phyloP scores from a whole-genome alignment of 1,140 invertebrate species.

The Caerostris extrusa region DNA sequence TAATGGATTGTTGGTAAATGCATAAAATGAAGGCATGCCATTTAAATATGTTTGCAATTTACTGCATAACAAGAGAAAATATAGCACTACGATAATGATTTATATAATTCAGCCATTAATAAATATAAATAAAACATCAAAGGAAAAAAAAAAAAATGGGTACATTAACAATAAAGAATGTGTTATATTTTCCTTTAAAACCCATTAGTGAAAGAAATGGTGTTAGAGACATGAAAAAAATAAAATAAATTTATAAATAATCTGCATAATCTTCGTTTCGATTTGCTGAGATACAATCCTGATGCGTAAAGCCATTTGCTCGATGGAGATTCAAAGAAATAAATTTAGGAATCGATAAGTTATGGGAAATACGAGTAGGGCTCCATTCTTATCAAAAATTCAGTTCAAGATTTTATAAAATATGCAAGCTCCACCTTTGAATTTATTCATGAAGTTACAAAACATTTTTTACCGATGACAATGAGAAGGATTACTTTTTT shows the following conservation, averaged over 20 bases:
- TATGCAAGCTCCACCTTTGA: conserved; percentile 47
- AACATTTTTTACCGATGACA: conserved; percentile 54
- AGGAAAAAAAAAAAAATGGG: too few species aligned
- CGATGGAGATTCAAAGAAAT: conserved; percentile 16
- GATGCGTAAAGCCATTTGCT: conserved; percentile 30
- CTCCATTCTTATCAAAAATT: conserved; percentile 60
- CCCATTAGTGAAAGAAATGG: conserved; percentile 18
- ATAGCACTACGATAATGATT: too few species aligned
- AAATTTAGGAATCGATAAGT: conserved; percentile 63
- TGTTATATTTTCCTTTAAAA: not conserved
- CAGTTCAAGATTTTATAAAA: conserved; percentile 70
- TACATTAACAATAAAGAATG: not conserved
- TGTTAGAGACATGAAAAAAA: not conserved
- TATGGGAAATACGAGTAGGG: not conserved
- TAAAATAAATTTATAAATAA: conserved; percentile 55
- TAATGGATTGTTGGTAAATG: too few species aligned
- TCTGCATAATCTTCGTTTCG: conserved; percentile 49
- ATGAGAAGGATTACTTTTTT: conserved; percentile 26
- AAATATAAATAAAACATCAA: too few species aligned
- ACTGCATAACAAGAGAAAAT: too few species aligned
- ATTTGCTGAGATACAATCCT: conserved; percentile 27
- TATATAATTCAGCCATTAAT: too few species aligned
- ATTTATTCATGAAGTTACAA: conserved; percentile 67
- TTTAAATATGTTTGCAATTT: too few species aligned
- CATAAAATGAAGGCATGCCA: too few species aligned